Conservation (phyloP, 2,888 invertebrate species). For the Linyphia triangularis region DNA sequence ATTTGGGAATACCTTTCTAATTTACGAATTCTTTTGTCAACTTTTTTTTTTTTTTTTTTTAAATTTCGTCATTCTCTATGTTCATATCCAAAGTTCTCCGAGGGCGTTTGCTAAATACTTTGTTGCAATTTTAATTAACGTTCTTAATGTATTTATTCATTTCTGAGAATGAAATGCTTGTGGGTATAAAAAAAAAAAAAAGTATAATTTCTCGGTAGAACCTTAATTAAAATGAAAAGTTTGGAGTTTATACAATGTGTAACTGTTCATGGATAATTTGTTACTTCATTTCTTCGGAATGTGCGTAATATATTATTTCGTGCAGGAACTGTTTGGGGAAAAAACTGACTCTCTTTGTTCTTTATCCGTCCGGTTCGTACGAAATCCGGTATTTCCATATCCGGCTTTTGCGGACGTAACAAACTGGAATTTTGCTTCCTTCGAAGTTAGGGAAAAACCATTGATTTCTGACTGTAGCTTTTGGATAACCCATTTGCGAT, state of each 20-base stretch:
- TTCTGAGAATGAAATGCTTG: background rate
- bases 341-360: background rate
- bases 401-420: background rate
- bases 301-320: background rate
- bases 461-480: too few species aligned
- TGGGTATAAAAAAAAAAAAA: background rate
- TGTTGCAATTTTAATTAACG: conserved; percentile 3
- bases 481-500: too few species aligned
- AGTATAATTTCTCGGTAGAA: background rate
- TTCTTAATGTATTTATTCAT: too few species aligned
- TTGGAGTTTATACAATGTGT: background rate
- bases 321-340: background rate
- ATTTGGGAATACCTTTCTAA: too few species aligned
- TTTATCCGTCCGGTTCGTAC: background rate
- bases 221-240: background rate
- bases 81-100: background rate
- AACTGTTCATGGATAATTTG: too few species aligned
- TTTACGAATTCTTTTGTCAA: too few species aligned
- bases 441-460: too few species aligned
- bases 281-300: too few species aligned
- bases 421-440: background rate
- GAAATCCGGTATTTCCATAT: background rate
- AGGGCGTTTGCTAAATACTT: background rate
- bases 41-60: too few species aligned
- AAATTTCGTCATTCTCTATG: too few species aligned